A percentile compares a stretch with the other conserved stretches of the same genome.
phyloP scores from a whole-genome alignment of 2,888 invertebrate genomes.

The Clunio marinus region DNA sequence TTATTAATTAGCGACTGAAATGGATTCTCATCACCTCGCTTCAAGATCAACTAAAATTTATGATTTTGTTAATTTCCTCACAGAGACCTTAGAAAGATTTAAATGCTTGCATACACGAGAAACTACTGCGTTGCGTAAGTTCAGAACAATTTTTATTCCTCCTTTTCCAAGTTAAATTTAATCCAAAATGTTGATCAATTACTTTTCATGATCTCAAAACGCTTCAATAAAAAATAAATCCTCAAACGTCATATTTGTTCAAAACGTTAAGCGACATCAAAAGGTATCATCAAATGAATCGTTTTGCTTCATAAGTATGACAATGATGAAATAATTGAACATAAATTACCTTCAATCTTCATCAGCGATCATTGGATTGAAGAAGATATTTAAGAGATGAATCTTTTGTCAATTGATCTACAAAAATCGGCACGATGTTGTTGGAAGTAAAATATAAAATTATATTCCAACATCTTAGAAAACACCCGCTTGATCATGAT shows the following conservation, averaged over 20 bases:
- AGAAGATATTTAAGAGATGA: neutral
- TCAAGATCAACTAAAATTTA: constrained; percentile 7
- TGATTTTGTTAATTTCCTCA: constrained; percentile 31
- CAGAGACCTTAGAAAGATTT: constrained; percentile 23
- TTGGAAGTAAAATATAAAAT: neutral
- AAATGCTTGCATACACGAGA: constrained; percentile 18
- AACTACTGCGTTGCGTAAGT: neutral
- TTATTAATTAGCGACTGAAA: constrained; percentile 28
- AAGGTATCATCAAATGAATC: constrained; percentile 22
- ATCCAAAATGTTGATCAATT: neutral
- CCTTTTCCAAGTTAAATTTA: no score
- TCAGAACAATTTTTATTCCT: no score
- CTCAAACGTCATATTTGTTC: neutral
- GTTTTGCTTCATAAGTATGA: constrained; percentile 14
- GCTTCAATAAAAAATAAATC: constrained; percentile 10
- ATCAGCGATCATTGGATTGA: neutral
- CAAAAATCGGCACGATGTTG: neutral
- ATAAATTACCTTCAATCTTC: constrained; percentile 27
- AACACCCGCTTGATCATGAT: constrained; percentile 35
- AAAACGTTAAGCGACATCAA: neutral
- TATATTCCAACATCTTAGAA: neutral
- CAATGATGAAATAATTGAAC: constrained; percentile 38
- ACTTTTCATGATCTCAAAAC: constrained; percentile 8
- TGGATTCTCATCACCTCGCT: neutral
- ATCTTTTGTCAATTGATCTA: constrained; percentile 34